Evolutionary conservation across 2,113 vertebrate genomes (phyloP).

Genomic region (Orycteropus afer): DNA sequence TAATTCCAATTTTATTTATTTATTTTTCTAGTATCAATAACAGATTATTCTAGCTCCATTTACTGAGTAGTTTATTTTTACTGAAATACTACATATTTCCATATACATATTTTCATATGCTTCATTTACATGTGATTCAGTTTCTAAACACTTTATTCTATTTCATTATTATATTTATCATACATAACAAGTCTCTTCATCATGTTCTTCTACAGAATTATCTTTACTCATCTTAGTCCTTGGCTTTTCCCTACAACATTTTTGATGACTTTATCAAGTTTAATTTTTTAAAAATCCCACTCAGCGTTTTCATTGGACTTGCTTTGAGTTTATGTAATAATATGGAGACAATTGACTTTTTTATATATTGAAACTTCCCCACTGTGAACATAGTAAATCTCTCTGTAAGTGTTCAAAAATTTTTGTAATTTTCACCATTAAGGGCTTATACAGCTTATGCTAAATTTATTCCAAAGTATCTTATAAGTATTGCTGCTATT

Average conservation of each 20-base stretch:
- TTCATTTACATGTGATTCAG: too few species aligned
- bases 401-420: neutral
- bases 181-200: neutral
- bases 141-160: too few species aligned
- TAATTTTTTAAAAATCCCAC: neutral
- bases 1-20: too few species aligned
- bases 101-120: too few species aligned
- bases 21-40: neutral
- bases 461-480: neutral
- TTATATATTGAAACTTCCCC: neutral
- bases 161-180: too few species aligned
- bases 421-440: neutral
- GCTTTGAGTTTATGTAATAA: neutral
- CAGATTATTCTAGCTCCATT: neutral
- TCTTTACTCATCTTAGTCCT: neutral
- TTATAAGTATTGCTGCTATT: too few species aligned
- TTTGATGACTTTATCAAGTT: neutral
- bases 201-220: neutral
- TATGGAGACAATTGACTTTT: neutral
- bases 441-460: neutral
- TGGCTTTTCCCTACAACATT: neutral
- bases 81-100: neutral
- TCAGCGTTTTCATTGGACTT: neutral
- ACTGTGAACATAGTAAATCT: neutral
- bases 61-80: neutral